Base-by-base conservation (phyloP, 2,888 invertebrate genomes). In the Orthonychiurus folsomi region DNA sequence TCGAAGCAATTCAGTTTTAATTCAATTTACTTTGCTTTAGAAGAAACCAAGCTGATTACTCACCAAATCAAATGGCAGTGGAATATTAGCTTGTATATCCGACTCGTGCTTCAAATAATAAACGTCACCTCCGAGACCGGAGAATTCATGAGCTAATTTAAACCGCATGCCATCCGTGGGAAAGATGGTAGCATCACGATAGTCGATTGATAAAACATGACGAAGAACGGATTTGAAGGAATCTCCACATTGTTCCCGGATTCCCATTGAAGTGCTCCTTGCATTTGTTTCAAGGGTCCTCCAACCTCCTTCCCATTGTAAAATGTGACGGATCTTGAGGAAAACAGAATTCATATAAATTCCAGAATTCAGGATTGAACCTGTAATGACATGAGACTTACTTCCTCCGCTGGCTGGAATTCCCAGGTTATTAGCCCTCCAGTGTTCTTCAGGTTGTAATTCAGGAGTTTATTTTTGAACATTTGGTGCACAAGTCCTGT, bases 101-200 rank as follows among this genome's bases (percentile, higher is more conserved):
- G 86, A 76, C 71, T 92, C 92, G 70, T 88, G 88, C 79, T 90
- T 90, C 26, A 92, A 76, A 76, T 92, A 93, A 20, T 89, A 87
- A n/a, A 93, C 85, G 76, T 93, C 89, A 1, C 97, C 97, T 12
- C 95, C 94, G 3, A 94, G 76, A 0, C 93, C 87, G 26, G 94
- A 92, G 73, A 89, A 81, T 78, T 97, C 96, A 73, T 88, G 85
- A 3, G 83, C 83, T 65, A 88, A 80, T 78, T 86, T 86, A 3
- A 89, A 77, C 69, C 86, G 79, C 3, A 83, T 77, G 2, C 94
- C 94, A 52, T 79, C 78, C 5, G 83, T 83, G 2, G 94, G 93
- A 77, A 94, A 89, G 63, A 93, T 84, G 2, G 79, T 77, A 73
- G 85, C 86, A 77, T 94, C 91, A 65, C 94, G 82, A 64, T 83